These are phyloP conservation scores for Glossophaga mutica DNA, from an alignment of 2,797 vertebrate species.

Conservation along the genomic window DNA sequence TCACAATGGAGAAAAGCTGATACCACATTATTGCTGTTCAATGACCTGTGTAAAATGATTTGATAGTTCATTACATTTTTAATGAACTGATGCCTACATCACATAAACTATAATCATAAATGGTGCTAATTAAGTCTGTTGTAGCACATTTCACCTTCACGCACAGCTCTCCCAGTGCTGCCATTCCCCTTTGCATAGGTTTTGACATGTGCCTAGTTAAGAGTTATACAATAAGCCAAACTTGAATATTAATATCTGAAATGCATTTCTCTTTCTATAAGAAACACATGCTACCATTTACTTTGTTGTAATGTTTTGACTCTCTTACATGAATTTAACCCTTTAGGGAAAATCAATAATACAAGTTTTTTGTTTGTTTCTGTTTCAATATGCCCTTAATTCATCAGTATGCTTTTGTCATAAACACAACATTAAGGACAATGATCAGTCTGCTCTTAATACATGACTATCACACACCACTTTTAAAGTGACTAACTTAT, in stretches of 20 bases:
- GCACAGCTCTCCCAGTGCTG: background rate
- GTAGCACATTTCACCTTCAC: conserved; percentile 43
- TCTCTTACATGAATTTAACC: background rate
- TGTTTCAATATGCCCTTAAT: background rate
- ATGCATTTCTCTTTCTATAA: background rate
- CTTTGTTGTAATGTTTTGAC: background rate
- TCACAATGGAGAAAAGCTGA: conserved; percentile 41
- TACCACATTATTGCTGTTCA: conserved; percentile 55
- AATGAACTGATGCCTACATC: conserved; percentile 57
- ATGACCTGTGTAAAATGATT: conserved; percentile 62
- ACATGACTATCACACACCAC: background rate
- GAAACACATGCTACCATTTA: background rate
- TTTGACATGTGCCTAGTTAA: background rate
- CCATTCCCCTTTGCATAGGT: background rate
- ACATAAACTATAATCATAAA: conserved; percentile 62
- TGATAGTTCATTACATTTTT: conserved; percentile 67
- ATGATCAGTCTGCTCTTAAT: background rate
- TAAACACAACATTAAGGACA: background rate
- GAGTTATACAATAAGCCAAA: background rate
- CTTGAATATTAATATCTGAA: background rate
- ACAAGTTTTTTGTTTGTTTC: background rate
- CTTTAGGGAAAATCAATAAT: background rate
- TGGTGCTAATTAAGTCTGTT: conserved; percentile 15
- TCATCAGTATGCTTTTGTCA: background rate
- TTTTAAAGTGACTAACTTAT: background rate